Evolutionary conservation across 2,888 invertebrate genomes (phyloP).

Genomic region (Sarcophaga subvicina): DNA sequence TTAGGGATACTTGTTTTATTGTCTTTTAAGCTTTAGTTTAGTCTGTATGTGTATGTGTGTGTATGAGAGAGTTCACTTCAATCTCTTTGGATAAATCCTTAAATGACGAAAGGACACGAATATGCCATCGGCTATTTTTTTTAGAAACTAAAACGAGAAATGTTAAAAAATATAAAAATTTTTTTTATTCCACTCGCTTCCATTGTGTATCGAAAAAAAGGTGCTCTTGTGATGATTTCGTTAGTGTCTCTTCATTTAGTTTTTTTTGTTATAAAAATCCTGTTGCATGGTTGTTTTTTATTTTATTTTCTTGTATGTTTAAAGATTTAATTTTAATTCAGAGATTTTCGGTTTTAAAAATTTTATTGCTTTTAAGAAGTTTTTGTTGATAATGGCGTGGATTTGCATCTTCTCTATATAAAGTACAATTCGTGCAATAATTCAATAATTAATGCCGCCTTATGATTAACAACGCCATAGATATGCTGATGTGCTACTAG

Average conservation of each 20-base stretch:
- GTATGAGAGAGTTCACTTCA: conserved; percentile 7
- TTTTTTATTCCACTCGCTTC: conserved; percentile 16
- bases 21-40: conserved; percentile 23
- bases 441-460: no score
- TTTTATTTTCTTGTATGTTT: not conserved
- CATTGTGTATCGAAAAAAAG: conserved; percentile 52
- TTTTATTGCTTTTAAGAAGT: not conserved
- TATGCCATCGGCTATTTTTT: conserved; percentile 42
- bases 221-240: conserved; percentile 61
- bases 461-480: no score
- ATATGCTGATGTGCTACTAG: no score
- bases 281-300: conserved; percentile 24
- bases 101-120: conserved; percentile 61
- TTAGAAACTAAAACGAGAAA: conserved; percentile 17
- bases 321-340: conserved; percentile 48
- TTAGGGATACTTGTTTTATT: not conserved
- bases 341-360: conserved; percentile 15
- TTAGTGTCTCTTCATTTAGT: conserved; percentile 17
- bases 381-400: not conserved
- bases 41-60: not conserved
- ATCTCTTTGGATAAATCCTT: conserved; percentile 40
- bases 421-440: no score
- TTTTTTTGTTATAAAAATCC: conserved; percentile 34
- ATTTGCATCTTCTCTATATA: no score
- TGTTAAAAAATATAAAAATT: conserved; percentile 24